These are phyloP conservation scores for Dorcus parallelipipedus DNA, from an alignment of 2,888 invertebrate genomes.

Conservation along the genomic window DNA sequence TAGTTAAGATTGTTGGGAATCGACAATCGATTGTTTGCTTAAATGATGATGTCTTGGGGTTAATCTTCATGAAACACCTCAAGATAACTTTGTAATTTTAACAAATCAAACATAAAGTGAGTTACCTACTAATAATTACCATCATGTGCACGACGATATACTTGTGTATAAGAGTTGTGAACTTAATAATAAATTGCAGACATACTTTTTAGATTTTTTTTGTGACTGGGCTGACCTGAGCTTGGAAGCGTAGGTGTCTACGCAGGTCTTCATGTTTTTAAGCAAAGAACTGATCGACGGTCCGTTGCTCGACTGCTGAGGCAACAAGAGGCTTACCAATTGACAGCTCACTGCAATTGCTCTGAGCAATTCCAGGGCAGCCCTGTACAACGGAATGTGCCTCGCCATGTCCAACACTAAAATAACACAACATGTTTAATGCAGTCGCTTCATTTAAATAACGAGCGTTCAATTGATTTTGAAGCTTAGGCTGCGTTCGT, in stretches of 20 bases:
- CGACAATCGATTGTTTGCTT: too few species aligned
- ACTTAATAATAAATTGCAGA: constrained; percentile 4
- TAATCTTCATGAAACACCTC: too few species aligned
- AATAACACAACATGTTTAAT: constrained; percentile 16
- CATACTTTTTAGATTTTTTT: constrained; percentile 27
- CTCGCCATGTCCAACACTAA: constrained; percentile 94
- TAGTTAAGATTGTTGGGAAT: too few species aligned
- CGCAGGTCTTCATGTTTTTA: constrained; percentile 84
- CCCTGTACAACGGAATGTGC: constrained; percentile 88
- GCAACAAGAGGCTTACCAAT: constrained; percentile 61
- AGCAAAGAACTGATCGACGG: constrained; percentile 74
- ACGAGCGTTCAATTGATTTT: too few species aligned
- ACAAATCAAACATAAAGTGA: neutral
- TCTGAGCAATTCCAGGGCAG: constrained; percentile 77
- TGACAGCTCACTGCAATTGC: constrained; percentile 66
- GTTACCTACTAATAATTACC: neutral
- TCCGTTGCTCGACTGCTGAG: constrained; percentile 47
- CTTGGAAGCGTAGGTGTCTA: constrained; percentile 86
- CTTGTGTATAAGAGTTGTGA: neutral
- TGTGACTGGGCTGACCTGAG: constrained; percentile 59
- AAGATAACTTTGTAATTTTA: too few species aligned
- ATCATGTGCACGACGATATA: neutral
- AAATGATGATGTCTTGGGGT: too few species aligned
- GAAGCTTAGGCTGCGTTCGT: too few species aligned
- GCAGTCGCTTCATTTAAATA: too few species aligned